Evolutionary conservation across 2,888 invertebrate species (phyloP), one percentile per base, ranked within the genome.

Genomic region (Criorhina ranunculi): DNA sequence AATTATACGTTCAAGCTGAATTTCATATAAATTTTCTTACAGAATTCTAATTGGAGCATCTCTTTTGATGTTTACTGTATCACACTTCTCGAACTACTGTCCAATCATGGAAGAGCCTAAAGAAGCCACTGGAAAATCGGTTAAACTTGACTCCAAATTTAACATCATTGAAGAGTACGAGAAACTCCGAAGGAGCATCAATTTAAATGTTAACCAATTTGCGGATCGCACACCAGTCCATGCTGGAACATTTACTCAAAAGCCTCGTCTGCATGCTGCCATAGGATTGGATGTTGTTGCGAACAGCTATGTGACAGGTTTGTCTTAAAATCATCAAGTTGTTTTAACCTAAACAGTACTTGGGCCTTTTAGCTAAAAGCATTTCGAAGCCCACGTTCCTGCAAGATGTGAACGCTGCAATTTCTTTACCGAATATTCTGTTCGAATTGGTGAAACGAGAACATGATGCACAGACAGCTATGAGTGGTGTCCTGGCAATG

Each of bases 401-500:
- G 6, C 86, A 87, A 37, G 88, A 88, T 37, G 35, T 88, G 0
- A 60, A 86, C 6, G 75, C 86, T 7, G 85, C 87, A 0, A 51
- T 88, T 1, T 87, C 88, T 0, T 9, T 88, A n/a, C 81, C 77
- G 24, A 88, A 87, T 66, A 87, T 88, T 9, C 33, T 88, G n/a
- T 88, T 88, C 37, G 82, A 83, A 49, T 55, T 88, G 15, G 57
- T 87, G 1, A 87, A 87, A 44, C 66, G 53, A 0, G 86, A 87
- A 11, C 67, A 62, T 11, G 79, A 75, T 19, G 70, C 72, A 0
- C 62, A 86, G 2, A 86, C 87, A 2, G 86, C 86, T 7, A 76
- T 87, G 49, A 72, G 80, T 12, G 85, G 87, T 9, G 44, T 87
- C 15, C 87, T 87, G 31, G 93, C 95, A 12, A 88, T 94, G 3